Evolutionary conservation across 2,888 invertebrate genomes (phyloP), one percentile per base, ranked within the genome.

Genomic region (Calameuta idolon): DNA sequence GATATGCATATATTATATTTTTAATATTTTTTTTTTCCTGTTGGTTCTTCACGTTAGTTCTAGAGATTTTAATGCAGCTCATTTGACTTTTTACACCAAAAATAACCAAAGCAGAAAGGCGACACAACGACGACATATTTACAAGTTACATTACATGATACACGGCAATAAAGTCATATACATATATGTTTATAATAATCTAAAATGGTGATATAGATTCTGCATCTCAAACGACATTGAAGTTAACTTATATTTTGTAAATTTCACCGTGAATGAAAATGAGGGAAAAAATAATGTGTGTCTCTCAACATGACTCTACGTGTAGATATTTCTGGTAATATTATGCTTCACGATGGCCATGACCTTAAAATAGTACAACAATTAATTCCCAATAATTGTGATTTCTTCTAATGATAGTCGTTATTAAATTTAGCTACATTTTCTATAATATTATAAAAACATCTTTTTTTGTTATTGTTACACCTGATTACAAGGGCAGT

Each of bases 111-210:
- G 87, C 88, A 83, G 85, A 87, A 87, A 84, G 81, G 83, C 83
- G 85, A 88, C 86, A 88, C 84, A 83, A 85, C 85, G 82, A 89
- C 85, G 83, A 89, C 85, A 81, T 90, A 90, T 90, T 90, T 90
- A 90, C 89, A 90, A 87, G 85, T 87, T 88, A 87, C 89, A 88
- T 87, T 89, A 88, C 85, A 90, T 85, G 86, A 88, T 90, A 90
- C 86, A 88, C 85, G 87, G 87, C 83, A 84, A 86, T 86, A 86
- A 87, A 87, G 83, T 89, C 85, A 86, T 87, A 82, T 88, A 89
- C 85, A 88, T 84, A 85, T 86, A 87, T 85, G 83, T 84, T 81
- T 85, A 69, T 75, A 76, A 37, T 73, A 75, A 55, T 75, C 73
- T 40, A 69, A 55, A 78, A 68, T 40, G 55, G 81, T 84, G 82